These are phyloP conservation scores for Cygnus olor DNA, from an alignment of 2,797 vertebrate species.

Conservation along the genomic window DNA sequence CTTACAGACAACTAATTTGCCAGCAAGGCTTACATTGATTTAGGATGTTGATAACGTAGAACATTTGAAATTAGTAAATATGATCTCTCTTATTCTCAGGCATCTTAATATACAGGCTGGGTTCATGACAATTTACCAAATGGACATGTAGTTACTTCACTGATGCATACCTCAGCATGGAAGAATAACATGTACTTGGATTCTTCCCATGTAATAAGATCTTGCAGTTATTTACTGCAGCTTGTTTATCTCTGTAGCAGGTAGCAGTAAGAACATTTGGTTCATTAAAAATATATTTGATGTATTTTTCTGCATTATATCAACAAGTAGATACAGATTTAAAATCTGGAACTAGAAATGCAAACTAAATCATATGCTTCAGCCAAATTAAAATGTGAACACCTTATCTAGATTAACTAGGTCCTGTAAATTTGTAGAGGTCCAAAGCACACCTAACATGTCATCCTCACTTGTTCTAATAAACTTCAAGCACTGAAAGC, in stretches of 20 bases:
- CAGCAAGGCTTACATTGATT: background rate
- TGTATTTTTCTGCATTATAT: background rate
- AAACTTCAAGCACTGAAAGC: background rate
- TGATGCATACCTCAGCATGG: background rate
- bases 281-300: background rate
- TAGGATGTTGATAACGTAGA: background rate
- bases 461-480: background rate
- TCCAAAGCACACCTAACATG: background rate
- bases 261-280: background rate
- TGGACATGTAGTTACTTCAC: background rate
- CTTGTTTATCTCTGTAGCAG: background rate
- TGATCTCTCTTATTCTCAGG: background rate
- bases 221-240: background rate
- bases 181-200: background rate
- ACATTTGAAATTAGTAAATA: background rate
- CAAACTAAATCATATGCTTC: background rate
- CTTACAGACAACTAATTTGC: background rate
- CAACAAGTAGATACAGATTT: background rate
- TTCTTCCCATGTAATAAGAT: background rate
- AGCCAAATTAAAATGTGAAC: background rate
- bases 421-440: background rate
- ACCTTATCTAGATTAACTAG: background rate
- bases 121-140: background rate
- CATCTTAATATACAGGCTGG: background rate
- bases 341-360: background rate